phyloP scores from a whole-genome alignment of 2,888 invertebrate genomes.

The Invenusta paracnida region DNA sequence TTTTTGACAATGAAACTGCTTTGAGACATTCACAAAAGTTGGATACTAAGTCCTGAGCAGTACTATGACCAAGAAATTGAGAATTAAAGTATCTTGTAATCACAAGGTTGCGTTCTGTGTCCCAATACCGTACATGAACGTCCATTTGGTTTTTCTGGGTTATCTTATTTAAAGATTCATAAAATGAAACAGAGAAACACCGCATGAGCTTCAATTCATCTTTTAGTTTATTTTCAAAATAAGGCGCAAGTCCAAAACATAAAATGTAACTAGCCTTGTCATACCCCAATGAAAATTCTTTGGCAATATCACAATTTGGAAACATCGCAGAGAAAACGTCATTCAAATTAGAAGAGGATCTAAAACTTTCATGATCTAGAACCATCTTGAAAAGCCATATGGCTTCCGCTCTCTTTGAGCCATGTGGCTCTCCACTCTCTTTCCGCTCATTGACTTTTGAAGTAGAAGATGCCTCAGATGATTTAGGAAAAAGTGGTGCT shows the following conservation, averaged over 20 bases:
- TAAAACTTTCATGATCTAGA: constrained; percentile 18
- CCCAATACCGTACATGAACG: constrained; percentile 6
- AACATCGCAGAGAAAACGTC: constrained; percentile 6
- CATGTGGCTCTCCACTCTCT: not conserved
- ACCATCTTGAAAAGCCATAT: too few species aligned
- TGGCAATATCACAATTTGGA: constrained; percentile 23
- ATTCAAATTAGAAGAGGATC: constrained; percentile 27
- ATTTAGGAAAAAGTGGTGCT: not conserved
- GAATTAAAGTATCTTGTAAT: constrained; percentile 25
- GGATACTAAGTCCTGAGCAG: constrained; percentile 16
- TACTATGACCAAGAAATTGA: constrained; percentile 19
- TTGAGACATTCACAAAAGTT: constrained; percentile 16
- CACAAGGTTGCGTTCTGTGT: constrained; percentile 23
- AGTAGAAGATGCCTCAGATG: not conserved
- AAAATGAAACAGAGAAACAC: constrained; percentile 17
- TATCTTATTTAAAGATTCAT: constrained; percentile 8
- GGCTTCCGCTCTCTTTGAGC: not conserved
- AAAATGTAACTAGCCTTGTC: constrained; percentile 7
- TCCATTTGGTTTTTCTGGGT: constrained; percentile 9
- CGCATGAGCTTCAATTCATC: not conserved
- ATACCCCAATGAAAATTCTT: constrained; percentile 26
- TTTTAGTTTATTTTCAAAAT: constrained; percentile 9
- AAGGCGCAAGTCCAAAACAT: not conserved
- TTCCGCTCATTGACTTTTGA: not conserved
- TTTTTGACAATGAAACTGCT: not conserved